Evolutionary conservation across 2,888 invertebrate genomes (phyloP).

Genomic region (Luffia ferchaultella): DNA sequence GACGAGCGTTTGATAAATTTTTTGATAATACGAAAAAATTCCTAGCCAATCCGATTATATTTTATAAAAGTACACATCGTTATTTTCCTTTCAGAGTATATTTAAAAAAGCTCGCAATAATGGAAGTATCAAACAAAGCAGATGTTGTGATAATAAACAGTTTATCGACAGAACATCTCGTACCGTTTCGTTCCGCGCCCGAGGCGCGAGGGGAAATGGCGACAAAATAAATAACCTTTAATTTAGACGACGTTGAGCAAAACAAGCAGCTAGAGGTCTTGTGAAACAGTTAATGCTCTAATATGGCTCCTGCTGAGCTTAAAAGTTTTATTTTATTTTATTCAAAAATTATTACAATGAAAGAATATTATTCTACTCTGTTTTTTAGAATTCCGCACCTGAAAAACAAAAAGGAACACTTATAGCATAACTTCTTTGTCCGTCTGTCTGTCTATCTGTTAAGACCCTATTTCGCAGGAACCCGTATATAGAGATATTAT

Average conservation of each 20-base stretch:
- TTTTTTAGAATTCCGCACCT: no score
- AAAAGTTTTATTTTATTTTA: no score
- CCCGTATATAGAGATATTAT: no score
- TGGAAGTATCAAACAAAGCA: conserved; percentile 16
- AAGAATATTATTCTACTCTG: no score
- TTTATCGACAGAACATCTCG: conserved; percentile 21
- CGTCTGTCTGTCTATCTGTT: no score
- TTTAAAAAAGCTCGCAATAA: conserved; percentile 2
- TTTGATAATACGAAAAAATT: background rate
- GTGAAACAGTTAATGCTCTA: conserved; percentile 23
- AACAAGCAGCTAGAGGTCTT: conserved; percentile 22
- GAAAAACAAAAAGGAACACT: no score
- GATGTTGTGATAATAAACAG: conserved; percentile 25
- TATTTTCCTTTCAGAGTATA: background rate
- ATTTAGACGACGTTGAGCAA: conserved; percentile 25
- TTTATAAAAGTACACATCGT: background rate
- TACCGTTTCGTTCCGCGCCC: conserved; percentile 8
- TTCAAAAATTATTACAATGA: no score
- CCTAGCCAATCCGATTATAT: background rate
- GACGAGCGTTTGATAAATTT: background rate
- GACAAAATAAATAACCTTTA: conserved; percentile 31
- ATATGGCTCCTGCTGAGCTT: conserved; percentile 11
- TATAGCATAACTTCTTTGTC: no score
- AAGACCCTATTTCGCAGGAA: no score
- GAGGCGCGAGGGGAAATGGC: conserved; percentile 21